A percentile compares a stretch with the other conserved stretches of the same genome.
These are phyloP conservation scores for Gallinago undulata DNA, from an alignment of 2,113 vertebrate species.

Conservation along the genomic window DNA sequence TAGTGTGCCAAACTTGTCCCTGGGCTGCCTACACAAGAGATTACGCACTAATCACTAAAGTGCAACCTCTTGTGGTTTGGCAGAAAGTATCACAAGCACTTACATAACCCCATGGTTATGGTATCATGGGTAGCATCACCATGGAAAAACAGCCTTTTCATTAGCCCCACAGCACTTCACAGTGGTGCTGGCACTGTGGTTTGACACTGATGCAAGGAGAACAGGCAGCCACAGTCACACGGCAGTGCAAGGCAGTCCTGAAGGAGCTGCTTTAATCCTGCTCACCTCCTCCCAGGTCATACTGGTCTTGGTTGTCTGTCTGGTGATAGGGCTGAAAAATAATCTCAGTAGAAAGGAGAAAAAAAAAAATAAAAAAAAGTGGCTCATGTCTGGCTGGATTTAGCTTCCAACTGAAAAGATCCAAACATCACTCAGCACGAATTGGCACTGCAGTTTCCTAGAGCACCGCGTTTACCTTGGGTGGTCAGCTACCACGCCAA, in stretches of 20 bases:
- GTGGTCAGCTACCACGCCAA: not conserved
- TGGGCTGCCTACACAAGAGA: not conserved
- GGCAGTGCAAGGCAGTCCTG: not conserved
- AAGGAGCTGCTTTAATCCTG: not conserved
- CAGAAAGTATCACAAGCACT: not conserved
- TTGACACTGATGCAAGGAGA: not conserved
- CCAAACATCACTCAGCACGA: not conserved
- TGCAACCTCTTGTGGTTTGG: not conserved
- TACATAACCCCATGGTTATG: not conserved
- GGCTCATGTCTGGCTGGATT: not conserved
- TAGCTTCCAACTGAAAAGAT: not conserved
- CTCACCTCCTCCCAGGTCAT: not conserved
- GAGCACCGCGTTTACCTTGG: rapidly evolving
- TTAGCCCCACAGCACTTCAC: not conserved
- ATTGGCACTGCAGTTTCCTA: not conserved
- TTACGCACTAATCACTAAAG: not conserved
- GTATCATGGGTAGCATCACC: not conserved
- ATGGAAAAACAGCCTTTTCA: not conserved
- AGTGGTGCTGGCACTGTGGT: not conserved
- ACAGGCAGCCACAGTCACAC: rapidly evolving
- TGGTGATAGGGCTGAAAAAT: not conserved
- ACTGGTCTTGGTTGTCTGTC: not conserved
- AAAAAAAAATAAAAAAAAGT: not conserved
- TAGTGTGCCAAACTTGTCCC: not conserved
- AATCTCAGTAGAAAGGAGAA: not conserved